Conservation (phyloP, 2,797 vertebrate species). For the Chelidonichthys spinosus region DNA sequence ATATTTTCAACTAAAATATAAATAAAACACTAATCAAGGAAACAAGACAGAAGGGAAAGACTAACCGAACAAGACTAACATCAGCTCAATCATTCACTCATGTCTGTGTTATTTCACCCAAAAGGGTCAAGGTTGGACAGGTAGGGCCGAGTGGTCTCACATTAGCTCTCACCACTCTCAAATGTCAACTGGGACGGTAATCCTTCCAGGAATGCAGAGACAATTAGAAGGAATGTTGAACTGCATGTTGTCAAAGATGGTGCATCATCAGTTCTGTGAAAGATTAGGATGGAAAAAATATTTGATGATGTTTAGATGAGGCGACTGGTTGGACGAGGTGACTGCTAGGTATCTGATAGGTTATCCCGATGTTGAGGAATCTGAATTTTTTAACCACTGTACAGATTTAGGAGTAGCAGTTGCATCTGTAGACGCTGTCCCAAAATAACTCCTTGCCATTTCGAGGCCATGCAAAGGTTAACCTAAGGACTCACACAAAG, state of each 20-base stretch:
- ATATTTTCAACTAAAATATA: background rate
- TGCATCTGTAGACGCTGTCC: background rate
- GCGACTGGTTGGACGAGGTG: background rate
- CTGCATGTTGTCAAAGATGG: conserved; percentile 9
- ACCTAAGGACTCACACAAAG: background rate
- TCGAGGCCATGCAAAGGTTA: background rate
- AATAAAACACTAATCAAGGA: background rate
- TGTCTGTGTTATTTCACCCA: conserved; percentile 8
- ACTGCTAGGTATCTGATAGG: background rate
- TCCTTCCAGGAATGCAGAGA: conserved; percentile 6
- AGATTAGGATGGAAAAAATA: background rate
- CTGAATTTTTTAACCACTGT: background rate
- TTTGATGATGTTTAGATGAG: background rate
- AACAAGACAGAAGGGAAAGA: background rate
- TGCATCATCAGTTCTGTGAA: background rate
- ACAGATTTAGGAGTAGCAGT: background rate
- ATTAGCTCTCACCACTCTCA: conserved; percentile 17
- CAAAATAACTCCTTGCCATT: background rate
- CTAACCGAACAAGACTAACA: background rate
- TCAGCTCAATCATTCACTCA: conserved; percentile 27
- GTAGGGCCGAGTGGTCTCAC: conserved; percentile 37
- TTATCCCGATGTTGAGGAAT: background rate
- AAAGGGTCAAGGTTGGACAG: conserved; percentile 18
- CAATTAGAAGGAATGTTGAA: conserved; percentile 3
- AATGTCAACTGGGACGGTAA: background rate